Base-by-base conservation (phyloP, 1,140 invertebrate species). In the Littorina saxatilis region DNA sequence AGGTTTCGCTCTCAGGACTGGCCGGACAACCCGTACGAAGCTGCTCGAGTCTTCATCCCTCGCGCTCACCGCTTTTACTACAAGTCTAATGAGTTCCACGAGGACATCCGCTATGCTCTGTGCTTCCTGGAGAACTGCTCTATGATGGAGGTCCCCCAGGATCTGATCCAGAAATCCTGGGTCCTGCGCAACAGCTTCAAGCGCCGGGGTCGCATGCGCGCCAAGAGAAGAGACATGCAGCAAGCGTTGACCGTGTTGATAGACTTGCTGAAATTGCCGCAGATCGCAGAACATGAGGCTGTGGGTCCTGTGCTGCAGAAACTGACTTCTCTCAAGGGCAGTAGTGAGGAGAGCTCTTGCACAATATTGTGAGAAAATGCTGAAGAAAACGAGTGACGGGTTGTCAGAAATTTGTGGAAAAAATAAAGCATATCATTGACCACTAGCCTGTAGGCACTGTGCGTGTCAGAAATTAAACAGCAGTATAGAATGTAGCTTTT, bases 31-130 rank as follows among this genome's bases (percentile, higher is more conserved):
- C 85, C 85, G 29, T 86, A 86, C 40, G 85, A 86, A 47, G 80
- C 84, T n/a, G 85, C 81, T 23, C 79, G 85, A 68, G 85, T 81
- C 29, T 81, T 86, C 61, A 86, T 86, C 23, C 82, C 85, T 7
- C 40, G 79, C 15, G 85, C 85, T 39, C 85, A 86, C 61, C 79
- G 81, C 73, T 79, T 86, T 35, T 86, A 86, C 37, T 86, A 86
- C 73, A 86, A 84, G 37, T 83, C 82, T 4, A 77, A 81, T 17
- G 85, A 86, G 47, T 86, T 86, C 63, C 85, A 86, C 63, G 85
- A 86, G 58, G 85, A 86, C 66, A 83, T 86, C 5, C 72, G 85
- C n/a, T 86, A 78, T 39, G 32, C 66, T 11, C 76, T 86, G 4
- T 84, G 82, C 40, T 82, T 84, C 47, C 70, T 86, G 20, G 85